phyloP scores from a whole-genome alignment of 53 echinoderm and acorn worm genomes.

The Echinarachnius parma region DNA sequence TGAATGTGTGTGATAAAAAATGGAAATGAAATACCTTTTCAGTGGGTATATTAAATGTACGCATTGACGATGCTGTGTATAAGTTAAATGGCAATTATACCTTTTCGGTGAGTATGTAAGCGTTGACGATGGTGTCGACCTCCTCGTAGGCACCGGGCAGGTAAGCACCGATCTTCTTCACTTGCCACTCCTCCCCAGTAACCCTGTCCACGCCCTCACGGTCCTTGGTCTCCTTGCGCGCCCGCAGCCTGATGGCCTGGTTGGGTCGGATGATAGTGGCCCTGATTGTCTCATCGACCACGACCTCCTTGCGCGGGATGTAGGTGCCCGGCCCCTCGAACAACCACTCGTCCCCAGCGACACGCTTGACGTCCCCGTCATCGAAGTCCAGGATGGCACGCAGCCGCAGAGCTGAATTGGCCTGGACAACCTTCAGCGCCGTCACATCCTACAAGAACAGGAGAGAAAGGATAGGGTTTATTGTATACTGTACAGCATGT shows the following conservation, averaged over 20 bases:
- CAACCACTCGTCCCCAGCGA: conserved; percentile 98
- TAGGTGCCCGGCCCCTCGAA: conserved; percentile 98
- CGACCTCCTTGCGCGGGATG: conserved; percentile 94
- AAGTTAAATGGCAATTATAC: too few relatives aligned
- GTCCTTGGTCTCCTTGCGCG: conserved; percentile 87
- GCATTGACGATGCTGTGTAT: too few relatives aligned
- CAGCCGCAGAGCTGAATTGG: conserved; percentile 89
- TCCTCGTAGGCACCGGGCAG: conserved; percentile 97
- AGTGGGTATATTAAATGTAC: too few relatives aligned
- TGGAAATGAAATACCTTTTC: too few relatives aligned
- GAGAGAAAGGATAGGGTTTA: neutral
- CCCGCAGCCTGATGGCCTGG: conserved; percentile 97
- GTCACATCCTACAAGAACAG: conserved; percentile 57
- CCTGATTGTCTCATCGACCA: conserved; percentile 88
- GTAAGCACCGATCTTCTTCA: conserved; percentile 95
- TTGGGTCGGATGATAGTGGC: conserved; percentile 96
- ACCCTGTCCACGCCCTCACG: conserved; percentile 65
- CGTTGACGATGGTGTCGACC: conserved; percentile 89
- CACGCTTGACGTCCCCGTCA: conserved; percentile 66
- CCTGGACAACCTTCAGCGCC: conserved; percentile 86
- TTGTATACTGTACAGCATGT: neutral
- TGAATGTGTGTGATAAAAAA: too few relatives aligned
- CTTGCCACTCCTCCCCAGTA: conserved; percentile 97
- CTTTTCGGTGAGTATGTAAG: conserved; percentile 96
- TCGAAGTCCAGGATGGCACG: conserved; percentile 88